Evolutionary conservation across 1,140 invertebrate species (phyloP).

Genomic region (Chironomus striatipennis): DNA sequence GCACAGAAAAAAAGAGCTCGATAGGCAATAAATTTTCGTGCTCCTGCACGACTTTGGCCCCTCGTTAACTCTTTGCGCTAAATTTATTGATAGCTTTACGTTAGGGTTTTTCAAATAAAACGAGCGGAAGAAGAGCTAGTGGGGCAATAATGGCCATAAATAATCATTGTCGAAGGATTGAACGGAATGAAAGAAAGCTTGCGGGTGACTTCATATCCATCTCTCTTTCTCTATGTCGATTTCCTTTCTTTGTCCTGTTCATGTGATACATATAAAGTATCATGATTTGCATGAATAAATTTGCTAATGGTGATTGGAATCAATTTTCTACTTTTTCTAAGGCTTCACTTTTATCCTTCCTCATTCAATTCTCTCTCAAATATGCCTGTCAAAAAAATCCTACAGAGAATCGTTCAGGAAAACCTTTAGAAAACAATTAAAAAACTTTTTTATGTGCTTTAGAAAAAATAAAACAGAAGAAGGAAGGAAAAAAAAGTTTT

Average conservation of each 20-base stretch:
- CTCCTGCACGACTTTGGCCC: background rate
- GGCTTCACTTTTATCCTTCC: background rate
- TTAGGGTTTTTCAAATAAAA: background rate
- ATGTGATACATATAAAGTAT: no score
- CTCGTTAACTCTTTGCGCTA: conserved; percentile 11
- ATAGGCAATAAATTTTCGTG: conserved; percentile 8
- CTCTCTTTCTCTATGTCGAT: no score
- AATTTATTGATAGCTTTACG: conserved; percentile 11
- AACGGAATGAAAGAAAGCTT: background rate
- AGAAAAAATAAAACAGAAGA: background rate
- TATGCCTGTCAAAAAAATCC: background rate
- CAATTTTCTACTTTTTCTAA: background rate
- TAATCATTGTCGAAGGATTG: conserved; percentile 7
- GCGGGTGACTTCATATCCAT: background rate
- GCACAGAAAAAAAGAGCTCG: background rate
- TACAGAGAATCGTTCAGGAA: no score
- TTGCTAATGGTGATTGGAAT: conserved; percentile 8
- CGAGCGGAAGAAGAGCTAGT: background rate
- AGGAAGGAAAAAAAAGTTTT: background rate
- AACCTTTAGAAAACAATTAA: background rate
- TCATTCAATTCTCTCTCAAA: background rate
- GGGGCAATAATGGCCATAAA: conserved; percentile 1
- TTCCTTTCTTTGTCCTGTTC: no score
- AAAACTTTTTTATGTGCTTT: background rate
- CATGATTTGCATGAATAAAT: conserved; percentile 2